Evolutionary conservation across 2,113 vertebrate species (phyloP).

Genomic region (Oncorhynchus clarkii): DNA sequence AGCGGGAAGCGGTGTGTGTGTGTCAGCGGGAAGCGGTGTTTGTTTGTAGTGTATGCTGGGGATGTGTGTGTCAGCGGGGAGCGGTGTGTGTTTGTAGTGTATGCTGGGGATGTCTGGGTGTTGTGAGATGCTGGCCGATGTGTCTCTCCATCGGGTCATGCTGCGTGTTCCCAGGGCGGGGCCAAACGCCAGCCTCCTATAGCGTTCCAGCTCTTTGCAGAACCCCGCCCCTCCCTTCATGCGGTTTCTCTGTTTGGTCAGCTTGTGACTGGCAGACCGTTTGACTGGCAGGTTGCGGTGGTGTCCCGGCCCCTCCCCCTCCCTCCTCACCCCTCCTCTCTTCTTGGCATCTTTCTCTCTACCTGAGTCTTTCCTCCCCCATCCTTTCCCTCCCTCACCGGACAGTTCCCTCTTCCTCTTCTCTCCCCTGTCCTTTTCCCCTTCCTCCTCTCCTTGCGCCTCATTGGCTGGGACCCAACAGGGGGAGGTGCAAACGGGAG

Average conservation of each 20-base stretch:
- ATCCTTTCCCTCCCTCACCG: not conserved
- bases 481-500: not conserved
- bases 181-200: slow-evolving; percentile 3
- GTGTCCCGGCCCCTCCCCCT: not conserved
- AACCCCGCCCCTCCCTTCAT: not conserved
- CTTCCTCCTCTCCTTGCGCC: not conserved
- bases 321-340: not conserved
- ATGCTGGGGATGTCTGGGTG: not conserved
- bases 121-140: not conserved
- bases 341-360: not conserved
- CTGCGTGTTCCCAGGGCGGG: slow-evolving; percentile 16
- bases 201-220: slow-evolving; percentile 2
- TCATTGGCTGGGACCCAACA: not conserved
- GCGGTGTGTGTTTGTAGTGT: not conserved
- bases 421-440: not conserved
- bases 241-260: not conserved
- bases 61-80: too few relatives aligned
- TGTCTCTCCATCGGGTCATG: slow-evolving; percentile 5
- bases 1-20: not conserved
- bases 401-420: not conserved
- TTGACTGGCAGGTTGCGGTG: not conserved
- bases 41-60: not conserved
- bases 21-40: not conserved
- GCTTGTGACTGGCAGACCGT: not conserved
- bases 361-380: not conserved